phyloP scores from a whole-genome alignment of 2,113 vertebrate genomes.

The Lutjanus erythropterus region DNA sequence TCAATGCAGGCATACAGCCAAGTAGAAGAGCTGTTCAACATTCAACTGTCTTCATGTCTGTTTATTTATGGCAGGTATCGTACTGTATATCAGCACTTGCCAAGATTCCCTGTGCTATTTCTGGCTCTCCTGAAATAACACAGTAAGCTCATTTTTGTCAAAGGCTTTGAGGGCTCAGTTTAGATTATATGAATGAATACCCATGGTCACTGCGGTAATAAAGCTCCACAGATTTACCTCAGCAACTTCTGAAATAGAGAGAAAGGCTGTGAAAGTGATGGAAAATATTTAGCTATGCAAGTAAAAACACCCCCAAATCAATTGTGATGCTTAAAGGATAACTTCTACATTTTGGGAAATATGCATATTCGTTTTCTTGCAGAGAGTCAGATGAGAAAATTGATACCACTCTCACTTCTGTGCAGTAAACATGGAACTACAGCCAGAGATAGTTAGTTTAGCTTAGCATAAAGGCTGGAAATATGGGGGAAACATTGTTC shows the following conservation, averaged over 20 bases:
- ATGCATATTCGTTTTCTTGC: neutral
- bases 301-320: neutral
- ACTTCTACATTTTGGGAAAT: neutral
- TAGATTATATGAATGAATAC: conserved; percentile 66
- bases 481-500: neutral
- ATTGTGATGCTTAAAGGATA: too few relatives aligned
- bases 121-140: conserved; percentile 61
- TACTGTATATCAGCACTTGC: conserved; percentile 61
- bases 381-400: neutral
- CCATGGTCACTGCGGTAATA: conserved; percentile 34
- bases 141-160: conserved; percentile 61
- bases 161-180: conserved; percentile 54
- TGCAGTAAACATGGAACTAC: too few relatives aligned
- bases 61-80: conserved; percentile 68
- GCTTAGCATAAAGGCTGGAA: neutral
- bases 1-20: conserved; percentile 55
- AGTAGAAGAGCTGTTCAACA: conserved; percentile 54
- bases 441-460: neutral
- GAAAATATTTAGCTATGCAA: neutral
- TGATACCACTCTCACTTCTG: neutral
- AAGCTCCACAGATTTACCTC: conserved; percentile 18
- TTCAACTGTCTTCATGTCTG: conserved; percentile 63
- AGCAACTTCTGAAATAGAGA: neutral
- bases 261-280: neutral
- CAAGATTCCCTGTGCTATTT: conserved; percentile 74